A percentile compares a stretch with the other conserved stretches of the same genome.
These are phyloP conservation scores for Poeciliopsis paucimaculata DNA, from an alignment of 2,797 vertebrate species.

Conservation along the genomic window DNA sequence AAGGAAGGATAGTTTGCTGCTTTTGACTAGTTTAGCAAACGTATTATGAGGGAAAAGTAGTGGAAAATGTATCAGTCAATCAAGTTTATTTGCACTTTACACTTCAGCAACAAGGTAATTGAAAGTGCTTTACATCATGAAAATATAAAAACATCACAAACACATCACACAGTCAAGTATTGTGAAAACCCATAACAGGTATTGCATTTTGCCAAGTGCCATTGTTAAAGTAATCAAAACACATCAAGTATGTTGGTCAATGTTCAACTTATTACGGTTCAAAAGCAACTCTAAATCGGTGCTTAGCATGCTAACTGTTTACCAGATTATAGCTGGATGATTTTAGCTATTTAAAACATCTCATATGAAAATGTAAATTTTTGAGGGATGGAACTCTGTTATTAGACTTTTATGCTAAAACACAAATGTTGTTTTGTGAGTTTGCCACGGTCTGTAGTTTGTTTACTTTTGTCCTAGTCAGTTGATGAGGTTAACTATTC, in stretches of 20 bases:
- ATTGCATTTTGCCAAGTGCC: too few relatives aligned
- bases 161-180: too few relatives aligned
- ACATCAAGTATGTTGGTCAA: too few relatives aligned
- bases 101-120: too few relatives aligned
- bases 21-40: constrained; percentile 4
- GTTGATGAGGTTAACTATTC: background rate
- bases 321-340: background rate
- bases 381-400: background rate
- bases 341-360: background rate
- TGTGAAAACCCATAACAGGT: too few relatives aligned
- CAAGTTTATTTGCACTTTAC: too few relatives aligned
- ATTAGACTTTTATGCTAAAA: background rate
- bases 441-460: background rate
- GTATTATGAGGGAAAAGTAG: background rate
- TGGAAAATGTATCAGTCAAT: too few relatives aligned
- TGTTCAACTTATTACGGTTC: too few relatives aligned
- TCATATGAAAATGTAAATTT: background rate
- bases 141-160: too few relatives aligned
- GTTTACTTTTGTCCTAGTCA: background rate
- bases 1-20: constrained; percentile 9
- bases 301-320: background rate
- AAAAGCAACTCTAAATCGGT: too few relatives aligned
- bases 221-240: too few relatives aligned
- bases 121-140: too few relatives aligned
- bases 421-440: background rate